Conservation (phyloP, 2,888 invertebrate species). For the Euplagia quadripunctaria region DNA sequence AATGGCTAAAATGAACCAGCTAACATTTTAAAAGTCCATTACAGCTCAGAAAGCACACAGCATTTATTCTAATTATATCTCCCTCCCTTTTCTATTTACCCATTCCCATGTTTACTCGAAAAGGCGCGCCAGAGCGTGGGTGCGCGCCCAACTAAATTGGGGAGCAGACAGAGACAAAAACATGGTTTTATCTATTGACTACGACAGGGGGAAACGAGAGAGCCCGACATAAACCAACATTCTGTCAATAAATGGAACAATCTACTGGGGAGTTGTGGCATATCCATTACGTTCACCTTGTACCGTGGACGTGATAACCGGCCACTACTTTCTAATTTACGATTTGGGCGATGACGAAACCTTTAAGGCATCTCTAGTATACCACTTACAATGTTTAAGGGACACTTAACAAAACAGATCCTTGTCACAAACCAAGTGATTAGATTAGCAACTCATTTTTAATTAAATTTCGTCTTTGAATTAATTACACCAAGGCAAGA, state of each 20-base stretch:
- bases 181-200: conserved; percentile 62
- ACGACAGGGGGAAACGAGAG: conserved; percentile 69
- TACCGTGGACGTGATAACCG: conserved; percentile 69
- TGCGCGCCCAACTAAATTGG: conserved; percentile 81
- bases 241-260: conserved; percentile 76
- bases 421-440: background rate
- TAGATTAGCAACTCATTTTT: background rate
- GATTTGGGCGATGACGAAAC: conserved; percentile 52
- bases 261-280: conserved; percentile 71
- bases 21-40: conserved; percentile 47
- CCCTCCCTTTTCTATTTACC: conserved; percentile 83
- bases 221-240: conserved; percentile 64
- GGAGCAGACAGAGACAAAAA: conserved; percentile 81
- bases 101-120: conserved; percentile 84
- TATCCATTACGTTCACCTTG: conserved; percentile 73
- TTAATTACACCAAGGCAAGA: conserved; percentile 43
- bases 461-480: conserved; percentile 31
- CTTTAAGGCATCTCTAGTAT: conserved; percentile 31
- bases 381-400: conserved; percentile 17
- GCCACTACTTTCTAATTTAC: conserved; percentile 76
- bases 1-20: conserved; percentile 1
- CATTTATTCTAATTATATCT: conserved; percentile 85
- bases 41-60: conserved; percentile 65
- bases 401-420: conserved; percentile 5
- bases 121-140: conserved; percentile 84